These are phyloP conservation scores for Varanus komodoensis DNA, from an alignment of 2,113 vertebrate genomes.

Conservation along the genomic window DNA sequence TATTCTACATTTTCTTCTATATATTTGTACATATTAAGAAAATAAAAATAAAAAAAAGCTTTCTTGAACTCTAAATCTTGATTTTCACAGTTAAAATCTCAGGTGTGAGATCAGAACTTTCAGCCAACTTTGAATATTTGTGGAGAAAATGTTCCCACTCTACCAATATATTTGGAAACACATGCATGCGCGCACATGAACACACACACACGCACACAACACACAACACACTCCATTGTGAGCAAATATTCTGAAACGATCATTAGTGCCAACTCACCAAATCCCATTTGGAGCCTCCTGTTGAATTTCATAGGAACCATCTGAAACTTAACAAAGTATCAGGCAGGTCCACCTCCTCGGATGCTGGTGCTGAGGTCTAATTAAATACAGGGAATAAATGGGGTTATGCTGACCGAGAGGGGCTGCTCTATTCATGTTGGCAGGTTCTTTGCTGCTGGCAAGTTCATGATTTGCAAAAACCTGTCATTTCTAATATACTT, in stretches of 20 bases:
- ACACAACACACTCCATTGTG: no score
- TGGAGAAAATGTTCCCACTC: background rate
- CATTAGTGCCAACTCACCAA: no score
- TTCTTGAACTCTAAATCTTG: background rate
- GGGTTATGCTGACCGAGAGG: background rate
- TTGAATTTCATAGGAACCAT: background rate
- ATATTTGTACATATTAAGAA: no score
- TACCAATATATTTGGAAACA: background rate
- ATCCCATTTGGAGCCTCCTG: background rate
- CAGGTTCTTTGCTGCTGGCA: conserved; percentile 28
- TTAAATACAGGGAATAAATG: conserved; percentile 11
- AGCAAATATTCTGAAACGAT: background rate
- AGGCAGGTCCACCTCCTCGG: conserved; percentile 22
- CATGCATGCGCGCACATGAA: no score
- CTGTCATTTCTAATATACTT: conserved; percentile 60
- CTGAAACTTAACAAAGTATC: background rate
- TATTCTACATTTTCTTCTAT: no score
- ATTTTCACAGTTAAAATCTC: background rate
- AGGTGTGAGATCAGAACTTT: background rate
- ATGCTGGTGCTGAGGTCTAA: conserved; percentile 35
- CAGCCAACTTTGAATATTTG: background rate
- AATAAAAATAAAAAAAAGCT: no score
- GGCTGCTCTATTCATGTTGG: conserved; percentile 12
- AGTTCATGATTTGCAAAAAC: conserved; percentile 58
- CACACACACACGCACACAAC: no score